A percentile compares a stretch with the other conserved stretches of the same genome.
Evolutionary conservation across 2,888 invertebrate species (phyloP).

Genomic region (Temnothorax unifasciatus): DNA sequence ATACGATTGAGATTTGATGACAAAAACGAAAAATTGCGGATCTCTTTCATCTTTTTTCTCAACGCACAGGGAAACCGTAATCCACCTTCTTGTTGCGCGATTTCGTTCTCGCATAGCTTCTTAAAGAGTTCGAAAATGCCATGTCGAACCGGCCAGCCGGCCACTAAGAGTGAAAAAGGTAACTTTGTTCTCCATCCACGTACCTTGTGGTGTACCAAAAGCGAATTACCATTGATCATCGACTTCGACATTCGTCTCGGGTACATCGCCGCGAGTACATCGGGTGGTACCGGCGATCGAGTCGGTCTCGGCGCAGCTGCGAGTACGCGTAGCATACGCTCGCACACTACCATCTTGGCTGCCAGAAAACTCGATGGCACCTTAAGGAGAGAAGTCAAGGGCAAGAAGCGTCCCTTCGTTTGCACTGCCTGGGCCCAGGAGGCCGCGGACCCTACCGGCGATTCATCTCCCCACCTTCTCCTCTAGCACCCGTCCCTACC

Average conservation of each 20-base stretch:
- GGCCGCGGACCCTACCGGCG: constrained; percentile 59
- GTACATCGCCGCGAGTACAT: background rate
- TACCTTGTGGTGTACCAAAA: constrained; percentile 35
- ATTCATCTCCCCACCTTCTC: constrained; percentile 37
- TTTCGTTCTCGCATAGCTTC: background rate
- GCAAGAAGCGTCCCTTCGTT: constrained; percentile 77
- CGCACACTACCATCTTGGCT: constrained; percentile 65
- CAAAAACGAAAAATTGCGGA: background rate
- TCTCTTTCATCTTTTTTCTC: constrained; percentile 1
- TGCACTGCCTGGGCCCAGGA: constrained; percentile 57
- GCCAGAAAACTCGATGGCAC: constrained; percentile 77
- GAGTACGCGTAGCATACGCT: constrained; percentile 19
- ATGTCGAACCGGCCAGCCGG: background rate
- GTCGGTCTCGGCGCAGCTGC: constrained; percentile 21
- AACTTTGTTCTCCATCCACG: constrained; percentile 35
- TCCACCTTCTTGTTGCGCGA: background rate
- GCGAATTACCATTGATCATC: constrained; percentile 36
- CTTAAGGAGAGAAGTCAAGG: constrained; percentile 78
- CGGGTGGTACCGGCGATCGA: constrained; percentile 17
- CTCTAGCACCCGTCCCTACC: constrained; percentile 44
- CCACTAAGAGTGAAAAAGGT: constrained; percentile 22
- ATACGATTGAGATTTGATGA: background rate
- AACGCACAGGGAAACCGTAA: background rate
- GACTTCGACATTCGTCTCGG: background rate
- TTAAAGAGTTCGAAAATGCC: constrained; percentile 3